A percentile compares a stretch with the other conserved stretches of the same genome.
Evolutionary conservation across 2,113 vertebrate genomes (phyloP).

Genomic region (Scomber japonicus): DNA sequence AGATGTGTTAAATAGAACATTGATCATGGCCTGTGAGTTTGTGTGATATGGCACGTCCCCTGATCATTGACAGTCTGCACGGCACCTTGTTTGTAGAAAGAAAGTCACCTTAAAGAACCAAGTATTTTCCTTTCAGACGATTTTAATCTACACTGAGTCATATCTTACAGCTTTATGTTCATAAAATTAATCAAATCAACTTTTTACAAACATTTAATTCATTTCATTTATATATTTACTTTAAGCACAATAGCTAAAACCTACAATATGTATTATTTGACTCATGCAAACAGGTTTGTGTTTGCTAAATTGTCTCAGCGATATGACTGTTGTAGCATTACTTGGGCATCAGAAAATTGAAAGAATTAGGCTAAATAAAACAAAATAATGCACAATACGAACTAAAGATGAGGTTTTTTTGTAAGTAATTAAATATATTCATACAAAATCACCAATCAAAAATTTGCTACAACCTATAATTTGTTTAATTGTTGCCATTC

Average conservation of each 20-base stretch:
- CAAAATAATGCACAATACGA: too few species aligned
- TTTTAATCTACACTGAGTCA: background rate
- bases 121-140: background rate
- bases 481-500: too few species aligned
- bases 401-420: too few species aligned
- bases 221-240: background rate
- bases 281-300: background rate
- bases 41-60: slow-evolving; percentile 34
- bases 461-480: background rate
- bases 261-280: slow-evolving; percentile 20
- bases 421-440: too few species aligned
- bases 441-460: background rate
- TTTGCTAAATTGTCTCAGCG: background rate
- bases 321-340: too few species aligned
- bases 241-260: background rate
- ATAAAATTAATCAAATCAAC: too few species aligned
- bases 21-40: slow-evolving; percentile 31
- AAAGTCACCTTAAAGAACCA: slow-evolving; percentile 31
- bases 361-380: background rate
- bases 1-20: slow-evolving; percentile 56
- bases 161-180: slow-evolving; percentile 12
- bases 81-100: slow-evolving; percentile 29
- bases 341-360: background rate
- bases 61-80: slow-evolving; percentile 15
- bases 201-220: slow-evolving; percentile 21